Evolutionary conservation across 2,888 invertebrate genomes (phyloP).

Genomic region (Diadegma fenestrale): DNA sequence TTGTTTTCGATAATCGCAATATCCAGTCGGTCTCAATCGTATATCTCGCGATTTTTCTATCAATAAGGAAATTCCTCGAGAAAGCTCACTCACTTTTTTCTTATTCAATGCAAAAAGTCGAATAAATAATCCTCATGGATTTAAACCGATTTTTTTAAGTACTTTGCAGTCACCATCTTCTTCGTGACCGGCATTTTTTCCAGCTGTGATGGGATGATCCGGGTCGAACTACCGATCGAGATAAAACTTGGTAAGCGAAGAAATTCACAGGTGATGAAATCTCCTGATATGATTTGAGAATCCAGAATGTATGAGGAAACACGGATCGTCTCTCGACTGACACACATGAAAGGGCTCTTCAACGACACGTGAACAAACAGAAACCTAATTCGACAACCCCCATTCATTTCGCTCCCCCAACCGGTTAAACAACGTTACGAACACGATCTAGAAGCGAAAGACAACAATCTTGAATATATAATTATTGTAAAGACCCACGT

Average conservation of each 20-base stretch:
- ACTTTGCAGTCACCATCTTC: no score
- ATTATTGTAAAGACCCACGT: background rate
- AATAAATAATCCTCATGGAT: no score
- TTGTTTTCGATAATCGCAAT: no score
- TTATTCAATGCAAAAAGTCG: no score
- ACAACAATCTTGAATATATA: background rate
- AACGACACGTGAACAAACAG: background rate
- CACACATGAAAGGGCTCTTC: background rate
- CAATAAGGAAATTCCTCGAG: no score
- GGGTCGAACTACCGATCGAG: background rate
- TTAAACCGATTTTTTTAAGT: no score
- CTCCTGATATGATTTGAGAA: constrained; percentile 7
- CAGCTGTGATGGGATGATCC: background rate
- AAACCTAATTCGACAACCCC: background rate
- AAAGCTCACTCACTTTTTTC: no score
- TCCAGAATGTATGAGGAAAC: background rate
- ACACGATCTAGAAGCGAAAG: background rate
- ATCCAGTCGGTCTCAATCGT: no score
- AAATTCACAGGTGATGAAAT: background rate
- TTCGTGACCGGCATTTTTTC: background rate
- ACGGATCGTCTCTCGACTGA: background rate
- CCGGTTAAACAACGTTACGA: background rate
- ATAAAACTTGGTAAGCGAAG: constrained; percentile 12
- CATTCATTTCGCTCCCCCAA: background rate
- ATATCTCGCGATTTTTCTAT: no score